Percentiles rank a stretch among this genome's conserved stretches.
Conservation (phyloP, 2,797 vertebrate genomes). For the Hybognathus amarus region DNA sequence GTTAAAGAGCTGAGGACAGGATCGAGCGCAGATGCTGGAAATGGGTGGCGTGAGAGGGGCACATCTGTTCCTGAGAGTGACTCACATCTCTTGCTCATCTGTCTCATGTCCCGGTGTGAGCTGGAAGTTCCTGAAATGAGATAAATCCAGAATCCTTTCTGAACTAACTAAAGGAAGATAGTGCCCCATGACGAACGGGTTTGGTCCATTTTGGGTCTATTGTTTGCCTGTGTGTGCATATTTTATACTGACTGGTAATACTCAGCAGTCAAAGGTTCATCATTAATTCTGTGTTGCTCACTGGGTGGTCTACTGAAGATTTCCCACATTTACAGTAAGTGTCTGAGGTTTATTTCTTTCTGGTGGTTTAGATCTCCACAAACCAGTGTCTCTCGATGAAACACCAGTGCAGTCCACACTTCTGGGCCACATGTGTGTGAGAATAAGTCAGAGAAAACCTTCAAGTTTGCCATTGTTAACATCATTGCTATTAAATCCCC, state of each 20-base stretch:
- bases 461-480: slow-evolving; percentile 32
- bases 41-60: slow-evolving; percentile 60
- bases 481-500: slow-evolving; percentile 15
- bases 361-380: slow-evolving; percentile 50
- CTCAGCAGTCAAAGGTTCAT: slow-evolving; percentile 16
- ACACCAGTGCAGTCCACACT: slow-evolving; percentile 45
- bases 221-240: background rate
- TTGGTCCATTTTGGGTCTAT: background rate
- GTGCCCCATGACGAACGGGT: background rate
- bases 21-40: slow-evolving; percentile 39
- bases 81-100: slow-evolving; percentile 53
- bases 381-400: slow-evolving; percentile 29
- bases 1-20: slow-evolving; percentile 48
- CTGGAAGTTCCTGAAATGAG: slow-evolving; percentile 26
- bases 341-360: slow-evolving; percentile 33
- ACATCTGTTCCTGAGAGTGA: slow-evolving; percentile 63
- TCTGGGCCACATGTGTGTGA: slow-evolving; percentile 52
- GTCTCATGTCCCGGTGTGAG: slow-evolving; percentile 42
- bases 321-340: slow-evolving; percentile 53
- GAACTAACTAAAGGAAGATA: background rate
- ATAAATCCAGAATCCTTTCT: slow-evolving; percentile 12
- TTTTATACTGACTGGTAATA: slow-evolving; percentile 5
- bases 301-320: slow-evolving; percentile 32
- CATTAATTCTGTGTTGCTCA: background rate
- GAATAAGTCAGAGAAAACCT: slow-evolving; percentile 62